Conservation (phyloP, 2,797 vertebrate species). For the Xyrichtys novacula region DNA sequence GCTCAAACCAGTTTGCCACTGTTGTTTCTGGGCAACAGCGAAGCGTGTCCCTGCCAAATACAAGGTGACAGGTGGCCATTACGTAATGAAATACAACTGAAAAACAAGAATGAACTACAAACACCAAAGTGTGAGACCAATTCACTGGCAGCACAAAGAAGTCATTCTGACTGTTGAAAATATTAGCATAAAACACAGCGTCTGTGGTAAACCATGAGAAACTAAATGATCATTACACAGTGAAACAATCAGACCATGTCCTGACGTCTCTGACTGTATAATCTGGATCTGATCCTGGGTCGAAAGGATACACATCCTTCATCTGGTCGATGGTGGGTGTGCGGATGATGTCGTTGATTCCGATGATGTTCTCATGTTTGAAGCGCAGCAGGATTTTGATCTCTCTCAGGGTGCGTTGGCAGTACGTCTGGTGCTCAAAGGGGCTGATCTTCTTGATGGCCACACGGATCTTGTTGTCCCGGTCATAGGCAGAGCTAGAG, state of each 20-base stretch:
- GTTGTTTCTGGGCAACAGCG: conserved; percentile 37
- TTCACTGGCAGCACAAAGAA: not conserved
- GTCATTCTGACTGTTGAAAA: not conserved
- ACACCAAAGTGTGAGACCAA: not conserved
- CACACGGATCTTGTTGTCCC: conserved; percentile 89
- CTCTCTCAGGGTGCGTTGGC: conserved; percentile 92
- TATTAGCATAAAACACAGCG: not conserved
- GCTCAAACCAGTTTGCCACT: conserved; percentile 3
- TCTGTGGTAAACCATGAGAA: not conserved
- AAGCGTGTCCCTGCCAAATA: conserved; percentile 48
- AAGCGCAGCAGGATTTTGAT: conserved; percentile 94
- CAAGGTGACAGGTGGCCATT: conserved; percentile 61
- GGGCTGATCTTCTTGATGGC: conserved; percentile 96
- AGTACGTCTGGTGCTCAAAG: conserved; percentile 94
- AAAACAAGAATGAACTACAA: conserved; percentile 24
- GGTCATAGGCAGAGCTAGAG: conserved; percentile 86
- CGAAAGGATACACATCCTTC: conserved; percentile 93
- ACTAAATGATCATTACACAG: not conserved
- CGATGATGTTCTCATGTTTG: conserved; percentile 93
- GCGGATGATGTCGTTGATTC: conserved; percentile 93
- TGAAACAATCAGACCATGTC: too few relatives aligned
- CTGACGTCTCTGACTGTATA: too few relatives aligned
- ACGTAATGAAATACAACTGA: conserved; percentile 58
- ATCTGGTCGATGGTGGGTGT: conserved; percentile 88
- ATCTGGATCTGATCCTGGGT: accelerated